A percentile compares a stretch with the other conserved stretches of the same genome.
These are phyloP conservation scores for Dynastes hyllus DNA, from an alignment of 2,888 invertebrate species.

Conservation along the genomic window DNA sequence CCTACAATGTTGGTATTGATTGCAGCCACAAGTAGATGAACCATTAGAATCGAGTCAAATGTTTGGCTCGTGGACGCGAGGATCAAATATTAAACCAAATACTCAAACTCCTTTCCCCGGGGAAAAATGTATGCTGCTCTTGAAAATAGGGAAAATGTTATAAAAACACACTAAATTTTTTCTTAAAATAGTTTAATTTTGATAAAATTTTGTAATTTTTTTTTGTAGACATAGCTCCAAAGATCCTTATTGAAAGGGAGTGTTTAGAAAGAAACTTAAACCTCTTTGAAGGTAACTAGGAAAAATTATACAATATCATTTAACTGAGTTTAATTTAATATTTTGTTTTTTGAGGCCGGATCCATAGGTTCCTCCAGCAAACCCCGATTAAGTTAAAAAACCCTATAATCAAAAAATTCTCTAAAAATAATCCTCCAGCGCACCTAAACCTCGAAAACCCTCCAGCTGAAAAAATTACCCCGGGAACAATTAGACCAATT, in stretches of 20 bases:
- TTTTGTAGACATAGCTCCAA: no score
- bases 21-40: slow-evolving; percentile 70
- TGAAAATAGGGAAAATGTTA: slow-evolving; percentile 67
- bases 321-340: neutral
- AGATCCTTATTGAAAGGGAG: slow-evolving; percentile 70
- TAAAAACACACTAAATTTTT: no score
- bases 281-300: slow-evolving; percentile 46
- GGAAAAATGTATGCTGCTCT: slow-evolving; percentile 72
- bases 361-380: slow-evolving; percentile 78
- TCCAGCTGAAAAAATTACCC: slow-evolving; percentile 51
- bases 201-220: slow-evolving; percentile 15
- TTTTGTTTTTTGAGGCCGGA: slow-evolving; percentile 69
- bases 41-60: slow-evolving; percentile 70
- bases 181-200: neutral
- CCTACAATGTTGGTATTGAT: slow-evolving; percentile 12
- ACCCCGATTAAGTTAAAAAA: slow-evolving; percentile 59
- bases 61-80: slow-evolving; percentile 69
- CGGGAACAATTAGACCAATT: slow-evolving; percentile 64
- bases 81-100: slow-evolving; percentile 64
- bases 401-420: slow-evolving; percentile 22
- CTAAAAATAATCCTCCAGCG: slow-evolving; percentile 48
- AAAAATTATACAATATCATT: neutral
- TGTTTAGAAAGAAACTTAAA: slow-evolving; percentile 65
- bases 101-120: slow-evolving; percentile 61
- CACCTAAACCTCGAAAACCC: slow-evolving; percentile 28